A percentile compares a stretch with the other conserved stretches of the same genome.
Evolutionary conservation across 2,888 invertebrate species (phyloP).

Genomic region (Drosophila atroscutellata): DNA sequence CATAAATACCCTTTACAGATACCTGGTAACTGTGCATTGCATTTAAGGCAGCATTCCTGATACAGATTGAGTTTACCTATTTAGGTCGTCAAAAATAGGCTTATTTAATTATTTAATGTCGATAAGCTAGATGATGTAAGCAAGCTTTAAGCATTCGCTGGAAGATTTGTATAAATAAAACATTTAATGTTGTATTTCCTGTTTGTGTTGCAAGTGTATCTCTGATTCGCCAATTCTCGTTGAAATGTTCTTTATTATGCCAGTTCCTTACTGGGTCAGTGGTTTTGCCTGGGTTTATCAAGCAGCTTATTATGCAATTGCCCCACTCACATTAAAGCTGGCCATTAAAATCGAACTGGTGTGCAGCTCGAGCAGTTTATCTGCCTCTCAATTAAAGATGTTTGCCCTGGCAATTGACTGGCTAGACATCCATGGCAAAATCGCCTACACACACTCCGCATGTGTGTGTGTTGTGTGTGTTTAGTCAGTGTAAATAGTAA

Average conservation of each 20-base stretch:
- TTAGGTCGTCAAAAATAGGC: neutral
- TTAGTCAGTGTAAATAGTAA: constrained; percentile 64
- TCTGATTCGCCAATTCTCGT: neutral
- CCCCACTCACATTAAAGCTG: constrained; percentile 37
- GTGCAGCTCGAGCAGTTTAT: constrained; percentile 41
- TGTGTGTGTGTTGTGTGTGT: constrained; percentile 36
- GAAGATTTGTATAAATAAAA: neutral
- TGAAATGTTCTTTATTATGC: constrained; percentile 1
- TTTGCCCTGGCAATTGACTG: constrained; percentile 71
- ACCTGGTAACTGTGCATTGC: neutral
- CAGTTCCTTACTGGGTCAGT: constrained; percentile 66
- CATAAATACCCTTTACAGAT: neutral
- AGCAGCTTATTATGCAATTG: constrained; percentile 70
- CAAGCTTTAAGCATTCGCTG: too few species aligned
- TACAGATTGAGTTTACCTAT: neutral
- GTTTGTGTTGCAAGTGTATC: constrained; percentile 22
- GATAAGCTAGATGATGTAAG: neutral
- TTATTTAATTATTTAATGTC: neutral
- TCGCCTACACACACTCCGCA: constrained; percentile 47
- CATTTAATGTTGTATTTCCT: neutral
- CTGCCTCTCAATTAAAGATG: constrained; percentile 63
- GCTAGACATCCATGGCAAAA: constrained; percentile 42
- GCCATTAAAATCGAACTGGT: constrained; percentile 58
- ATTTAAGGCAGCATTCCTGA: neutral
- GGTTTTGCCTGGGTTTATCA: constrained; percentile 40